These are phyloP conservation scores for Melieria omissa DNA, from an alignment of 2,888 invertebrate species.

Conservation along the genomic window DNA sequence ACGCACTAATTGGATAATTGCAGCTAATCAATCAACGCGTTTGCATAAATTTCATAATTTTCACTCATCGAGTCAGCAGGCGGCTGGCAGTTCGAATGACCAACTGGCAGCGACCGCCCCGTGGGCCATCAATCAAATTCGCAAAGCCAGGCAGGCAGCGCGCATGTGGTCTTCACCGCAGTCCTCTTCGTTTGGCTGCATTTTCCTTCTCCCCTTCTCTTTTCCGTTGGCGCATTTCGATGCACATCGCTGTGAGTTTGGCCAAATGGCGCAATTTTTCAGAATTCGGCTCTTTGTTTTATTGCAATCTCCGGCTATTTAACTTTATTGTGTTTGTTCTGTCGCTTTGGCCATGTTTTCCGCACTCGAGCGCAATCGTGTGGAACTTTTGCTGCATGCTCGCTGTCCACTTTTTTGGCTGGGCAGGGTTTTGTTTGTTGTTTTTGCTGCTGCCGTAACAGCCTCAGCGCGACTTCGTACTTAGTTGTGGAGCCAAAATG, in stretches of 20 bases:
- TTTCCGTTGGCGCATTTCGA: too few relatives aligned
- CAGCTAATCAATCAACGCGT: constrained; percentile 35
- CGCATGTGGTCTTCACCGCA: neutral
- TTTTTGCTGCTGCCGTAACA: neutral
- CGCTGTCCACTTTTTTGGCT: constrained; percentile 1
- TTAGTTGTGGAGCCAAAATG: neutral
- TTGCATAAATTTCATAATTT: constrained; percentile 37
- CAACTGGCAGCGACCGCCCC: neutral
- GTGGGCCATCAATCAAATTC: constrained; percentile 18
- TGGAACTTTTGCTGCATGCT: constrained; percentile 21
- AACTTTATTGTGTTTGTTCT: constrained; percentile 11
- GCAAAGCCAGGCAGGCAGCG: too few relatives aligned
- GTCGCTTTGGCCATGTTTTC: constrained; percentile 1
- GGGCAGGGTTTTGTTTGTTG: neutral
- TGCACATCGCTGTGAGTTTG: neutral
- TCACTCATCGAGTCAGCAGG: constrained; percentile 7
- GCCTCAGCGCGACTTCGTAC: too few relatives aligned
- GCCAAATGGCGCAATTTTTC: constrained; percentile 25
- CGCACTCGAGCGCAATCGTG: constrained; percentile 32
- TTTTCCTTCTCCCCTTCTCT: too few relatives aligned
- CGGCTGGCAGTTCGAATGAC: constrained; percentile 8
- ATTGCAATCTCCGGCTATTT: neutral
- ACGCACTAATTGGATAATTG: constrained; percentile 35
- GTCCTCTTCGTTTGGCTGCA: neutral
- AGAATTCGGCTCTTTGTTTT: constrained; percentile 7